phyloP scores from a whole-genome alignment of 1,140 invertebrate species.

The Drosophila pandora region DNA sequence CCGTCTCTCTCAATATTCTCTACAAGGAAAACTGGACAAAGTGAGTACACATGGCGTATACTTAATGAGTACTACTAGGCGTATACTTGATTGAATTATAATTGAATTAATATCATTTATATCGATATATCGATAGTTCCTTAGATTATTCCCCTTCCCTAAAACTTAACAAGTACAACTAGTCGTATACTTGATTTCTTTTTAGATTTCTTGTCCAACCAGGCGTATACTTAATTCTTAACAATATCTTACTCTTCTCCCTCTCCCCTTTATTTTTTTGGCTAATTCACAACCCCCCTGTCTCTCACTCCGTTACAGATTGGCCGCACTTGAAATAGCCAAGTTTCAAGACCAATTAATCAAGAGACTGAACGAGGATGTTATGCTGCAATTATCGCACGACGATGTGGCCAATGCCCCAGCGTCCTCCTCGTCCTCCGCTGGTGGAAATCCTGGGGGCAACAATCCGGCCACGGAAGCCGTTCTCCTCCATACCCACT shows the following conservation, averaged over 20 bases:
- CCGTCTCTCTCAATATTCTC: constrained; percentile 95
- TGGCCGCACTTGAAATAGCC: constrained; percentile 93
- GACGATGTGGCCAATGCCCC: constrained; percentile 71
- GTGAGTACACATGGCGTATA: constrained; percentile 44
- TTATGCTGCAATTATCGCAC: constrained; percentile 85
- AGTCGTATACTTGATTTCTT: constrained; percentile 3
- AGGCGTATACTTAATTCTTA: constrained; percentile 20
- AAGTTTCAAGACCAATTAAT: constrained; percentile 95
- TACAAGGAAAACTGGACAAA: constrained; percentile 98
- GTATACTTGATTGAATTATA: background rate
- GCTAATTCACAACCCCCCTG: background rate
- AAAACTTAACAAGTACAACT: background rate
- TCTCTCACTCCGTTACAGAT: constrained; percentile 53
- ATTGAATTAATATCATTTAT: background rate
- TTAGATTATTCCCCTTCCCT: too few relatives aligned
- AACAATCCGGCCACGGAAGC: constrained; percentile 84
- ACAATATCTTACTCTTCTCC: constrained; percentile 1
- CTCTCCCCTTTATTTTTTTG: background rate
- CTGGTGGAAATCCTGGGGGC: constrained; percentile 15
- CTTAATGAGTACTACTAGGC: background rate
- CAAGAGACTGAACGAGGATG: constrained; percentile 90
- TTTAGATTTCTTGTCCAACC: background rate
- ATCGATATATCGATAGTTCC: too few relatives aligned
- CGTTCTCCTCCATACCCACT: constrained; percentile 74
- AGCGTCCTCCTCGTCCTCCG: constrained; percentile 64